Evolutionary conservation across 2,113 vertebrate species (phyloP).

Genomic region (Anolis sagrei): DNA sequence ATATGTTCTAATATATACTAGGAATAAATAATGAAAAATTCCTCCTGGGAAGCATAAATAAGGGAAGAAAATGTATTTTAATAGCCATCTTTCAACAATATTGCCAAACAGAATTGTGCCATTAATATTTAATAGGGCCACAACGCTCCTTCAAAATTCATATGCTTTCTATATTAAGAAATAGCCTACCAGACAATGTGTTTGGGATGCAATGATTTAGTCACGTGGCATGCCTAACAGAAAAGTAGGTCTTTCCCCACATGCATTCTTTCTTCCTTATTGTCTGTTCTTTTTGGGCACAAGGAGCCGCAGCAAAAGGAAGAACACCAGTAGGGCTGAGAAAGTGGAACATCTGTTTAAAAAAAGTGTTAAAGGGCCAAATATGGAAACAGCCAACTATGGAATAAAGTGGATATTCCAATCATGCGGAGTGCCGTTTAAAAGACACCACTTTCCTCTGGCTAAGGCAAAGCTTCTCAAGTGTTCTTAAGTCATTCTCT

Average conservation of each 20-base stretch:
- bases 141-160: background rate
- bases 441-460: background rate
- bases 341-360: background rate
- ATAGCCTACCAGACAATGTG: background rate
- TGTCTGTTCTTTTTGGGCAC: background rate
- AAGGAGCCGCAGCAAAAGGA: background rate
- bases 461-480: constrained; percentile 8
- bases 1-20: background rate
- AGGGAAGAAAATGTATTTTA: constrained; percentile 8
- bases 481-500: background rate
- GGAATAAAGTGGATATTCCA: background rate
- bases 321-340: background rate
- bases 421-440: background rate
- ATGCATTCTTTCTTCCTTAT: background rate
- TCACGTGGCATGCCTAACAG: background rate
- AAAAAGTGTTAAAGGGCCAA: background rate
- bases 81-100: background rate
- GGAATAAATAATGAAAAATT: background rate
- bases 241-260: background rate
- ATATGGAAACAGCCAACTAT: background rate
- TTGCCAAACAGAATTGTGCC: background rate
- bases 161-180: constrained; percentile 10
- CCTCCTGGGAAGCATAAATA: background rate
- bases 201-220: background rate
- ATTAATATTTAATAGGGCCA: background rate